A percentile compares a stretch with the other conserved stretches of the same genome.
Conservation (phyloP, 2,888 invertebrate genomes). For the Neoascia interrupta region DNA sequence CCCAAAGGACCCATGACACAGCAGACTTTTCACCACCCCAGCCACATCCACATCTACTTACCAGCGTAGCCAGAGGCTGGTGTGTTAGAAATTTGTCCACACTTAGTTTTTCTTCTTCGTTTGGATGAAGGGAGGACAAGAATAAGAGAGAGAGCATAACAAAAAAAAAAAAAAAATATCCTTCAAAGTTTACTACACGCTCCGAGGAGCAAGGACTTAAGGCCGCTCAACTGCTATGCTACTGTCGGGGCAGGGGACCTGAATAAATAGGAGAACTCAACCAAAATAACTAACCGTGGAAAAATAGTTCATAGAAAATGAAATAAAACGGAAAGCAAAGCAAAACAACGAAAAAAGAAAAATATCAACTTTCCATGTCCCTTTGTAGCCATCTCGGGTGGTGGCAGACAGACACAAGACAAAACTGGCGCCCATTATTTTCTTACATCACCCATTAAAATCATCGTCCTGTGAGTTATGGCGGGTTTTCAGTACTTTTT, state of each 20-base stretch:
- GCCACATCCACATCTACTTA: neutral
- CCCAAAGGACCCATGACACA: conserved; percentile 59
- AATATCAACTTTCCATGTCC: conserved; percentile 25
- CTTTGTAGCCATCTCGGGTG: conserved; percentile 43
- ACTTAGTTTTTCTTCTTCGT: conserved; percentile 44
- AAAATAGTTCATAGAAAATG: conserved; percentile 58
- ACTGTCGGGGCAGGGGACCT: conserved; percentile 19
- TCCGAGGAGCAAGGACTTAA: conserved; percentile 59
- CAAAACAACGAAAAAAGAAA: conserved; percentile 1
- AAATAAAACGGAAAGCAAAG: conserved; percentile 43
- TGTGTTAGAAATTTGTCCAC: conserved; percentile 65
- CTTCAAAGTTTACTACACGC: conserved; percentile 62
- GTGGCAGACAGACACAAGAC: conserved; percentile 63
- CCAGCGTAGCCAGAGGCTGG: conserved; percentile 24
- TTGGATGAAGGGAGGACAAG: no score
- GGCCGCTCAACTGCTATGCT: conserved; percentile 46
- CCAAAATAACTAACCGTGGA: conserved; percentile 65
- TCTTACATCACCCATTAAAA: conserved; percentile 68
- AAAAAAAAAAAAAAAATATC: conserved; percentile 1
- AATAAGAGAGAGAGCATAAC: neutral
- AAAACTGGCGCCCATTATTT: conserved; percentile 69
- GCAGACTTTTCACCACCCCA: conserved; percentile 6
- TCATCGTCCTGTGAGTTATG: conserved; percentile 65
- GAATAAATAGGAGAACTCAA: conserved; percentile 63
- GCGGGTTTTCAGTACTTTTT: conserved; percentile 38